Percentiles rank a stretch among this genome's conserved stretches.
phyloP scores from a whole-genome alignment of 2,888 invertebrate species.

The Hyposoter didymator region DNA sequence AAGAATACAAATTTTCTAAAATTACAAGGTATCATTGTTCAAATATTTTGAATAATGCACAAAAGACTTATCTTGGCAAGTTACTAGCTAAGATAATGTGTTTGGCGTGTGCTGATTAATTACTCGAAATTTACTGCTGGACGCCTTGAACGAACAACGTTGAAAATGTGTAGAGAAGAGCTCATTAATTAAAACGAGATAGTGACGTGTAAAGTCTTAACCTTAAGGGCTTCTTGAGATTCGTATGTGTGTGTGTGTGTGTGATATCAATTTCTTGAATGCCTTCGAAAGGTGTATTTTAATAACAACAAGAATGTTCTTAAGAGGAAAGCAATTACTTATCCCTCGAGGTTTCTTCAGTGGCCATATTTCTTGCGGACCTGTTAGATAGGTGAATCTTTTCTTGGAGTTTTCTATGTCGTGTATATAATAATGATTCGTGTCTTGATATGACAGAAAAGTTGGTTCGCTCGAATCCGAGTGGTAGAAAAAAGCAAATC shows the following conservation, averaged over 20 bases:
- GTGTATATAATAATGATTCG: slow-evolving; percentile 43
- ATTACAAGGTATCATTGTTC: neutral
- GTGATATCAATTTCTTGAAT: slow-evolving; percentile 29
- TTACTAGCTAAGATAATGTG: neutral
- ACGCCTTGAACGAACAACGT: neutral
- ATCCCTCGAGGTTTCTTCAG: slow-evolving; percentile 39
- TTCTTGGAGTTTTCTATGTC: slow-evolving; percentile 54
- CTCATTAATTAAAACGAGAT: slow-evolving; percentile 1
- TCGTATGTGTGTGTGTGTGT: slow-evolving; percentile 10
- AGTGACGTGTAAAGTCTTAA: neutral
- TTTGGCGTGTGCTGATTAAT: neutral
- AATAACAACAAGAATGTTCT: slow-evolving; percentile 50
- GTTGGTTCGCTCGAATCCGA: slow-evolving; percentile 22
- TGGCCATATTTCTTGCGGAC: slow-evolving; percentile 38
- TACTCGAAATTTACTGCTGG: neutral
- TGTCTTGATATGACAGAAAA: slow-evolving; percentile 19
- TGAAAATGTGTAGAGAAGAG: neutral
- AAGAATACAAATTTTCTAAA: neutral
- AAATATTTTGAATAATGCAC: neutral
- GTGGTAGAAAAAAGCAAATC: slow-evolving; percentile 25
- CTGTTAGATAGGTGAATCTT: slow-evolving; percentile 51
- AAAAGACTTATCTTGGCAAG: neutral
- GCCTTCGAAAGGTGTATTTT: slow-evolving; percentile 20
- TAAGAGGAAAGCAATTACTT: slow-evolving; percentile 61
- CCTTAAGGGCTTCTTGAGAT: neutral